Evolutionary conservation across 2,113 vertebrate genomes (phyloP).

Genomic region (Forbesichthys agassizii): DNA sequence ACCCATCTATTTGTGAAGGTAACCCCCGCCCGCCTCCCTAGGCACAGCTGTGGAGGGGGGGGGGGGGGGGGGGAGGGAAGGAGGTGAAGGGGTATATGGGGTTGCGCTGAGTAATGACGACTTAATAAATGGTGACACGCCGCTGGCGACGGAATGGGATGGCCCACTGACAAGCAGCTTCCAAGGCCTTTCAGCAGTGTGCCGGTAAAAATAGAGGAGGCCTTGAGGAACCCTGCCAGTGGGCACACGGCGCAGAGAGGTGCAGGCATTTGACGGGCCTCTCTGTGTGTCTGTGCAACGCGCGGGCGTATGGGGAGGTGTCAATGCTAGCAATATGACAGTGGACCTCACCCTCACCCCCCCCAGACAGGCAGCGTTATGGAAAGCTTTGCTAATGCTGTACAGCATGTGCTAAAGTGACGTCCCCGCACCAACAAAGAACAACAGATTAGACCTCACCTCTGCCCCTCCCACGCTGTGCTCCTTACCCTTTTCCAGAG

Average conservation of each 20-base stretch:
- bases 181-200: conserved; percentile 72
- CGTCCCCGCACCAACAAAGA: conserved; percentile 27
- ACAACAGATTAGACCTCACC: conserved; percentile 53
- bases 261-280: conserved; percentile 46
- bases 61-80: not conserved
- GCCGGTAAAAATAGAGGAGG: conserved; percentile 73
- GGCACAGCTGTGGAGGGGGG: conserved; percentile 21
- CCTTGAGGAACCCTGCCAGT: conserved; percentile 61
- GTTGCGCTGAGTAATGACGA: conserved; percentile 70
- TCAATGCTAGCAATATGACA: conserved; percentile 62
- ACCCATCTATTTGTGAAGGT: conserved; percentile 62
- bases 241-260: conserved; percentile 39
- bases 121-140: conserved; percentile 77
- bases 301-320: conserved; percentile 20
- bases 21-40: conserved; percentile 16
- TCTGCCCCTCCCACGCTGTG: conserved; percentile 17
- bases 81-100: not conserved
- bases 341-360: conserved; percentile 37
- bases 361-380: conserved; percentile 30
- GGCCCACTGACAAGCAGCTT: conserved; percentile 73
- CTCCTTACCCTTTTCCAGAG: conserved; percentile 30
- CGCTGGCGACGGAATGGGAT: conserved; percentile 63
- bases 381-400: conserved; percentile 47
- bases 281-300: conserved; percentile 35
- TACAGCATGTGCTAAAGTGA: conserved; percentile 18